Evolutionary conservation across 1,140 invertebrate species (phyloP), one percentile per base, ranked within the genome.

Genomic region (Apis florea): DNA sequence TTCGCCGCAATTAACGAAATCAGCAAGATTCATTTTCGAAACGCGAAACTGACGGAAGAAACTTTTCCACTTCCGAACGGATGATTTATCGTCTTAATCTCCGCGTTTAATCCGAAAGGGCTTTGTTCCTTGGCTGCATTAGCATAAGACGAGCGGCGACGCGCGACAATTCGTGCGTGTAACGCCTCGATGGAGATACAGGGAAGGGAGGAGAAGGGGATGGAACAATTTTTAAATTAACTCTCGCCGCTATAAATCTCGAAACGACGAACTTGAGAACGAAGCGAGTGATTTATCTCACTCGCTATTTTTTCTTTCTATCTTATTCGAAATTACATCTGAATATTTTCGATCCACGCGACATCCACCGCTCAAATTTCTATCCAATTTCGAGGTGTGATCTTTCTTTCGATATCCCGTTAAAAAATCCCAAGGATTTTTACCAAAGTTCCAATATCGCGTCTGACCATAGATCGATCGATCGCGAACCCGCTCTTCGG

Each of bases 1-100:
- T 66, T 21, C 12, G 12, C 3, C 9, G 63, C 53, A 69, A 77
- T 77, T 77, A 77, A 69, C 75, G 64, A 67, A 67, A 67, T 58
- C 74, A n/a, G 21, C 26, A n/a, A 5, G 53, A 61, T 79, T 61
- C 47, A n/a, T 61, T 53, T 61, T 26, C 24, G 19, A 4, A 0
- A 2, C 13, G 9, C 11, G 13, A 26, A 10, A 26, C n/a, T n/a
- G n/a, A n/a, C 19, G 49, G 49, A 1, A n/a, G 54, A 12, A 40
- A 63, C 53, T 3, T 9, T 68, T 15, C n/a, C n/a, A 11, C 17
- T 54, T n/a, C 8, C 40, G n/a, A 69, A 69, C 9, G 24, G 24
- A 1, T 56, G 51, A 73, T 66, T 73, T 73, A 73, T 79, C 69
- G 11, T 47, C 3, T 40, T 26, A 61, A 73, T 73, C 56, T 73